These are phyloP conservation scores for Pherbina coryleti DNA, from an alignment of 2,888 invertebrate genomes.

Conservation along the genomic window DNA sequence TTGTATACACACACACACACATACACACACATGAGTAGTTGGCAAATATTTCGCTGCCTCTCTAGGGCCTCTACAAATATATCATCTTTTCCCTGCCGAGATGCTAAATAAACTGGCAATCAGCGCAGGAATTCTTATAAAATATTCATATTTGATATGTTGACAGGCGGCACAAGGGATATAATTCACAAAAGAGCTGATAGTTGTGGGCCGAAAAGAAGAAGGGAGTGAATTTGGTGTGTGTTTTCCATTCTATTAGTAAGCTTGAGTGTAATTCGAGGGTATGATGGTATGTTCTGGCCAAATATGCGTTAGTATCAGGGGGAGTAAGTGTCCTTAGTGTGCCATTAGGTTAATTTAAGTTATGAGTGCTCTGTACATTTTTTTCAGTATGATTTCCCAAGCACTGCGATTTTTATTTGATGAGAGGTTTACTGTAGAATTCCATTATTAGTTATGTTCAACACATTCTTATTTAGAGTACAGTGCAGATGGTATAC, in stretches of 20 bases:
- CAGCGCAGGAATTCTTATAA: slow-evolving; percentile 45
- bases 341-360: too few relatives aligned
- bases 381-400: too few relatives aligned
- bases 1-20: not conserved
- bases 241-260: not conserved
- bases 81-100: not conserved
- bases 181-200: not conserved
- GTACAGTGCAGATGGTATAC: too few relatives aligned
- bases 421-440: too few relatives aligned
- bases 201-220: not conserved
- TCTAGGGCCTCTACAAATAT: slow-evolving; percentile 4
- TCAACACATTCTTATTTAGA: too few relatives aligned
- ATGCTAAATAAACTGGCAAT: not conserved
- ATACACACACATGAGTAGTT: not conserved
- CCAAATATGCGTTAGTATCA: too few relatives aligned
- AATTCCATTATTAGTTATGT: too few relatives aligned
- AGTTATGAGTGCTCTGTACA: too few relatives aligned
- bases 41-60: not conserved
- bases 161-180: slow-evolving; percentile 29
- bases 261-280: slow-evolving; percentile 5
- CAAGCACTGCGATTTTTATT: too few relatives aligned
- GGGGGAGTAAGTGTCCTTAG: too few relatives aligned
- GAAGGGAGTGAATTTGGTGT: not conserved
- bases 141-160: slow-evolving; percentile 57
- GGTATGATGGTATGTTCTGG: not conserved